Evolutionary conservation across 2,797 vertebrate species (phyloP), one percentile per base, ranked within the genome.

Genomic region (Macroramphosus scolopax): DNA sequence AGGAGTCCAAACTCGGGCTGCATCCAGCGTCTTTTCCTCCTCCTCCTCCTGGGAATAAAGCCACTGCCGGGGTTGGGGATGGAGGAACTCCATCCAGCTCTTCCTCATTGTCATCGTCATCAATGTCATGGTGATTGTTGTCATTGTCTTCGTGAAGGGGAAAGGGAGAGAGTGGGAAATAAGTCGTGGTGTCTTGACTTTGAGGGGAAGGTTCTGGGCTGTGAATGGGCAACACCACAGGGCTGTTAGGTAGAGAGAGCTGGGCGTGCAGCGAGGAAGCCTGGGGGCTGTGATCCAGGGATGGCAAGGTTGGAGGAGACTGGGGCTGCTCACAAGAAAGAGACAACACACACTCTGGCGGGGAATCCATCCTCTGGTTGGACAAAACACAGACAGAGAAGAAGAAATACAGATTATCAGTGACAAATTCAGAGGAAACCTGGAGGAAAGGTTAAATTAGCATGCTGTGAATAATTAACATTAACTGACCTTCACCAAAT

Each of bases 311-410:
- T 4, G 81, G 77, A 35, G 87, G 85, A 34, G 85, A 87, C 66
- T 81, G 77, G 66, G 87, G 81, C 33, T 78, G 87, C 60, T 91
- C 89, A 89, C 82, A 85, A 45, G 87, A 85, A 60, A 91, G 84
- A 63, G 87, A 86, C 79, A 90, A 75, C 73, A 89, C 80, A 85
- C 86, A 90, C 64, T 91, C 89, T 29, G 89, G 87, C 4, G 89
- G 88, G 61, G 89, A 91, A 90, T 92, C 91, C 91, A 92, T 91
- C 71, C 75, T 91, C 91, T 92, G 51, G 51, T 11, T 20, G 31
- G 6, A 45, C 6, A 41, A 62, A 63, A 59, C 36, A 54, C 47
- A 75, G 26, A 12, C 13, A 67, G 22, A 17, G 8, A 46, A 22
- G 20, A 6, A 22, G 20, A 6, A 22, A 22, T 6, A 22, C 20